Conservation (phyloP, 1,140 invertebrate species). For the Penaeus chinensis region DNA sequence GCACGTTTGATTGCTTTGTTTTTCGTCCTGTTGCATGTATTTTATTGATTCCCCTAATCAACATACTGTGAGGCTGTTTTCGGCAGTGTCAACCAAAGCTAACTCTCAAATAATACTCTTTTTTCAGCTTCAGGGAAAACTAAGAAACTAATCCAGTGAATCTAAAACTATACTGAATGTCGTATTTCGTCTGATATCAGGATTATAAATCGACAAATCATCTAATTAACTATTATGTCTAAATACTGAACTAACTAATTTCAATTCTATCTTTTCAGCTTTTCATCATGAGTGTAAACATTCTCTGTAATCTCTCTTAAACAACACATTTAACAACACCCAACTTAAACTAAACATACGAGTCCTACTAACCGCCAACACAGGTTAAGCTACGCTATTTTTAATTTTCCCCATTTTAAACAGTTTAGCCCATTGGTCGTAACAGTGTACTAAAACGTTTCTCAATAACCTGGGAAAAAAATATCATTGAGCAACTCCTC, state of each 20-base stretch:
- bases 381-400: constrained; percentile 56
- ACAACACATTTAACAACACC: constrained; percentile 56
- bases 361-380: constrained; percentile 44
- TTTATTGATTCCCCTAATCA: constrained; percentile 45
- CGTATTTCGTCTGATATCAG: constrained; percentile 30
- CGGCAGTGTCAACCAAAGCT: constrained; percentile 39
- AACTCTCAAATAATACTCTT: constrained; percentile 54
- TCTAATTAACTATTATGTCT: constrained; percentile 57
- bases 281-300: constrained; percentile 54
- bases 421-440: constrained; percentile 50
- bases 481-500: constrained; percentile 35
- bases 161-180: constrained; percentile 51
- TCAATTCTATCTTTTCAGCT: constrained; percentile 59
- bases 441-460: constrained; percentile 49
- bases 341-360: constrained; percentile 52
- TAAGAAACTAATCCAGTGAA: constrained; percentile 46
- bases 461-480: constrained; percentile 50
- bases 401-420: constrained; percentile 61
- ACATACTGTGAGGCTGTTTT: constrained; percentile 44
- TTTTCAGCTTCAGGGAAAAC: constrained; percentile 60
- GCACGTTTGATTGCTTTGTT: constrained; percentile 45
- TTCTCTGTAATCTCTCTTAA: constrained; percentile 50
- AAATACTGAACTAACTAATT: constrained; percentile 60
- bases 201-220: constrained; percentile 51
- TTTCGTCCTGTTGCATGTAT: constrained; percentile 51